Evolutionary conservation across 2,888 invertebrate genomes (phyloP), one percentile per base, ranked within the genome.

Genomic region (Laothoe populi): DNA sequence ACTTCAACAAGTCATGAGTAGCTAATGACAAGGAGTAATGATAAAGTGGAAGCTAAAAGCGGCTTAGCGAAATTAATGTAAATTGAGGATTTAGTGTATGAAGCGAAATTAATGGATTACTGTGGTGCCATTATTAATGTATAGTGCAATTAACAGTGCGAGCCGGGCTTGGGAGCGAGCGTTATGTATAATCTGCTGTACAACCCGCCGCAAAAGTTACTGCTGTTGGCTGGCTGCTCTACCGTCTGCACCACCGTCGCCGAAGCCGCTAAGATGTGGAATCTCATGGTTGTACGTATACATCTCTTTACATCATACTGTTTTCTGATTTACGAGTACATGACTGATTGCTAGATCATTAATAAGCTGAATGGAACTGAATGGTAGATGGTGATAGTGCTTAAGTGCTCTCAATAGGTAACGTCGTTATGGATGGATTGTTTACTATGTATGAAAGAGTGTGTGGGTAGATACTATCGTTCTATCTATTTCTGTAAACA

Each of bases 221-320:
- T 99, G 94, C 92, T 99, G 66, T 93, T 99, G 60, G 98, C 98
- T 45, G 99, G 99, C 60, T 99, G 99, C 88, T 99, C 99, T 76
- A 99, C 99, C 8, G 99, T 99, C 26, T 99, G 99, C 81, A 99
- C 99, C 23, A 99, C 99, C 49, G 99, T 99, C 13, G 99, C 99
- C 1, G 99, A 99, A 92, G 99, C 99, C 46, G 99, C 99, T 63
- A 99, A 98, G 93, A 99, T 99, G 98, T 99, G 99, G 99, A 99
- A 99, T 92, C 95, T 99, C 67, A 97, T 99, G 85, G 99, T 99
- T 94, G 99, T 99, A 92, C 95, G 97, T 95, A 84, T 53, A 26
- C 49, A 42, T 21, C 16, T 42, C 31, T 49, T 59, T 16, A 45
- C n/a, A 26, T 16, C 31, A 46, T 61, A 65, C 23, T 1, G 23